A percentile compares a stretch with the other conserved stretches of the same genome.
Evolutionary conservation across 2,888 invertebrate genomes (phyloP).

Genomic region (Nephrotoma guestfalica): DNA sequence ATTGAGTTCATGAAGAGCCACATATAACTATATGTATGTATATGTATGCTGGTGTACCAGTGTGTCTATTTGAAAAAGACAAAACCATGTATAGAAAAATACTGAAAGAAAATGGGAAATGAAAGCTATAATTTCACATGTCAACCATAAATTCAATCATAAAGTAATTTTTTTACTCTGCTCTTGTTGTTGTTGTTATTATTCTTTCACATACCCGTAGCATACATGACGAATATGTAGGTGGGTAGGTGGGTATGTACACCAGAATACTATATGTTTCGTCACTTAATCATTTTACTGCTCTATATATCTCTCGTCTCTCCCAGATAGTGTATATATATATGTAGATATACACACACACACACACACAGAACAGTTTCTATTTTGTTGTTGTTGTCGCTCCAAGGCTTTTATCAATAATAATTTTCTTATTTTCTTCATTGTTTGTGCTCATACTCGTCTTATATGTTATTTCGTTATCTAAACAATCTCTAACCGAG

Average conservation of each 20-base stretch:
- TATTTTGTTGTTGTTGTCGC: not conserved
- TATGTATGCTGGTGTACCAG: not conserved
- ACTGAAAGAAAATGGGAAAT: not conserved
- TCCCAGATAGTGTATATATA: not conserved
- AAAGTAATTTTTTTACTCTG: not conserved
- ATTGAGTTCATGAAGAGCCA: not conserved
- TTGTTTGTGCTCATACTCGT: not conserved
- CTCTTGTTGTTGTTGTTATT: not conserved
- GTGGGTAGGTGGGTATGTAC: not conserved
- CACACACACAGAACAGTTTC: not conserved
- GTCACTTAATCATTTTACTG: not conserved
- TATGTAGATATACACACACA: not conserved
- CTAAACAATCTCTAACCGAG: not conserved
- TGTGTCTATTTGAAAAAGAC: not conserved
- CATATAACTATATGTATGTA: not conserved
- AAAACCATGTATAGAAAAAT: not conserved
- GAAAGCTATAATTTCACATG: conserved; percentile 1
- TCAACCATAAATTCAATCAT: conserved; percentile 4
- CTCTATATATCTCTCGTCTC: not conserved
- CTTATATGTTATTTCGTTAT: not conserved
- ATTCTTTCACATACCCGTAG: not conserved
- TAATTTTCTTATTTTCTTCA: conserved; percentile 1
- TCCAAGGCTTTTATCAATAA: conserved; percentile 2
- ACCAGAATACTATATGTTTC: not conserved
- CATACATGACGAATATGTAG: not conserved